Evolutionary conservation across 2,113 vertebrate species (phyloP), one percentile per base, ranked within the genome.

Genomic region (Chelonoidis abingdonii): DNA sequence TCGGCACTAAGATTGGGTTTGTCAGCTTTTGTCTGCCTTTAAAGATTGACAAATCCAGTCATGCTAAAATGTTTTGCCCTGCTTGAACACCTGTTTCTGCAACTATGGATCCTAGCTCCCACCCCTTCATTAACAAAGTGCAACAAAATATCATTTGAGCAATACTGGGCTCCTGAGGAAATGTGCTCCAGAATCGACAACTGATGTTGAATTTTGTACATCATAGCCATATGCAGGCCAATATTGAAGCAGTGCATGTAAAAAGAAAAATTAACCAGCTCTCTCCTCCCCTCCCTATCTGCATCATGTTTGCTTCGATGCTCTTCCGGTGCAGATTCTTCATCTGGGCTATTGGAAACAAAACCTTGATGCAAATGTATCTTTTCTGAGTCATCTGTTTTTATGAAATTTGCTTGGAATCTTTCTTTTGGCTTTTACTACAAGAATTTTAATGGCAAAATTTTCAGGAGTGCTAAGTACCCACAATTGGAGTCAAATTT

Each of bases 1-100:
- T 83, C 2, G 3, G 50, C 80, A 81, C 91, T 89, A 52, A 94
- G 94, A 96, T 95, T 94, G 94, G 93, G 95, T 96, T 97, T 96
- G 95, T 96, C 97, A 96, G 75, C 94, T 83, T 69, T 85, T 88
- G 75, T 94, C 92, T 91, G 83, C 95, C 44, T 59, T 96, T 27
- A 90, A 84, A 19, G 90, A 92, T 24, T 35, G 96, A 57, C 92
- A 87, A 56, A 92, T 92, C 89, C 62, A 86, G 92, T 69, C 94
- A 21, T 47, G 1, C 1, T 35, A 2, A 81, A 56, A 50, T 2
- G 0, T 5, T 25, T 19, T 14, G 81, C 12, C 92, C 89, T 89
- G 88, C 90, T 7, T 4, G 49, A 59, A 25, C 1, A 44, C 84
- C 2, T 83, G 6, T 44, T 69, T 16, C 89, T 38, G 75, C 52